Percentiles rank a stretch among this genome's conserved stretches.
These are phyloP conservation scores for Antennarius striatus DNA, from an alignment of 2,113 vertebrate species.

Conservation along the genomic window DNA sequence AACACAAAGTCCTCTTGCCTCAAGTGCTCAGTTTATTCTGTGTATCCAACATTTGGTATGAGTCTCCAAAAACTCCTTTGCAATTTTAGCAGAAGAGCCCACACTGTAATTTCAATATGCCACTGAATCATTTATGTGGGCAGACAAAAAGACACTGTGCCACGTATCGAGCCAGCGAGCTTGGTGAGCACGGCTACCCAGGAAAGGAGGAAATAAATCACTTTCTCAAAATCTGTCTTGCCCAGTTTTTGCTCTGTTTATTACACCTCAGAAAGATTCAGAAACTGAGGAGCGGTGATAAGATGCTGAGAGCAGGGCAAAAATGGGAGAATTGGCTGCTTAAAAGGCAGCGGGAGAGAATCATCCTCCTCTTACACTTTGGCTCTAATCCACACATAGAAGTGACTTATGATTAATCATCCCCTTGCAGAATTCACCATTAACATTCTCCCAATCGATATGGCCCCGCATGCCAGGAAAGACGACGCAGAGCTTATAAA, in stretches of 20 bases:
- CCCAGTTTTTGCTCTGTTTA: conserved; percentile 26
- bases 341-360: conserved; percentile 35
- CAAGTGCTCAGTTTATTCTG: conserved; percentile 8
- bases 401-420: conserved; percentile 65
- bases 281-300: conserved; percentile 23
- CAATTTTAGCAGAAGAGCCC: conserved; percentile 30
- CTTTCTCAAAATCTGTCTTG: conserved; percentile 16
- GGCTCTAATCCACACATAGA: conserved; percentile 42
- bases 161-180: conserved; percentile 3
- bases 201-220: conserved; percentile 26
- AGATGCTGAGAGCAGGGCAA: conserved; percentile 3
- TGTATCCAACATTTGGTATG: conserved; percentile 20
- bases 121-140: conserved; percentile 59
- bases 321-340: conserved; percentile 39
- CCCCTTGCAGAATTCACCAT: conserved; percentile 38
- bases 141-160: conserved; percentile 32
- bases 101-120: conserved; percentile 51
- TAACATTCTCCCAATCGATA: conserved; percentile 49
- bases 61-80: conserved; percentile 23
- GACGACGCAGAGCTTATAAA: conserved; percentile 22
- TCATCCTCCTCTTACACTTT: conserved; percentile 21
- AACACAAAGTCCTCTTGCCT: conserved; percentile 8
- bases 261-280: conserved; percentile 15
- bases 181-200: conserved; percentile 22
- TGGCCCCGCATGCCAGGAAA: conserved; percentile 24